Evolutionary conservation across 2,797 vertebrate genomes (phyloP).

Genomic region (Salmo trutta): DNA sequence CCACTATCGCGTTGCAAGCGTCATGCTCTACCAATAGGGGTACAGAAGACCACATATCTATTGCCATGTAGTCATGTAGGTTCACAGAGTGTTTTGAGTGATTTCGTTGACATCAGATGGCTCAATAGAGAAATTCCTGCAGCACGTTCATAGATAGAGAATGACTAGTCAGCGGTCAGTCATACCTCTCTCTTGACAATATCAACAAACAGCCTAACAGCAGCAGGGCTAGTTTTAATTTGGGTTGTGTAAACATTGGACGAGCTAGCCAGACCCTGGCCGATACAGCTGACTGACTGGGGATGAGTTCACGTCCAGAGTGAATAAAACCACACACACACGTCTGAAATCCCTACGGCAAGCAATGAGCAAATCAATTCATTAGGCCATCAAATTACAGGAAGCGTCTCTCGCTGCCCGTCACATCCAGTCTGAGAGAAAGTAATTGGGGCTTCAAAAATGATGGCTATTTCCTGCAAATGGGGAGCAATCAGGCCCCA

Average conservation of each 20-base stretch:
- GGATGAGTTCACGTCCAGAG: no score
- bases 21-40: no score
- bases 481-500: slow-evolving; percentile 46
- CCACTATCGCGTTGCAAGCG: no score
- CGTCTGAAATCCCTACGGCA: not conserved
- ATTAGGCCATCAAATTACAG: slow-evolving; percentile 18
- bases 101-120: no score
- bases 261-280: no score
- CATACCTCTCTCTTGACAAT: not conserved
- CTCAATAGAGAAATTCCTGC: no score
- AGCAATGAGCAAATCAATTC: slow-evolving; percentile 8
- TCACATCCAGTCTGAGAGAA: slow-evolving; percentile 34
- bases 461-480: slow-evolving; percentile 62
- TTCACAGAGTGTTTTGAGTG: no score
- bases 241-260: not conserved
- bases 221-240: not conserved
- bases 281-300: no score
- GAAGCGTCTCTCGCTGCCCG: not conserved
- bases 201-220: not conserved
- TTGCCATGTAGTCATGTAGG: no score
- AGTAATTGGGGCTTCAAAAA: slow-evolving; percentile 57
- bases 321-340: not conserved
- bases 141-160: not conserved
- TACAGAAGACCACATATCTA: no score
- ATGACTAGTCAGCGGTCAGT: not conserved